Percentiles rank a stretch among this genome's conserved stretches.
phyloP scores from a whole-genome alignment of 2,888 invertebrate genomes.

The Andrena camellia region DNA sequence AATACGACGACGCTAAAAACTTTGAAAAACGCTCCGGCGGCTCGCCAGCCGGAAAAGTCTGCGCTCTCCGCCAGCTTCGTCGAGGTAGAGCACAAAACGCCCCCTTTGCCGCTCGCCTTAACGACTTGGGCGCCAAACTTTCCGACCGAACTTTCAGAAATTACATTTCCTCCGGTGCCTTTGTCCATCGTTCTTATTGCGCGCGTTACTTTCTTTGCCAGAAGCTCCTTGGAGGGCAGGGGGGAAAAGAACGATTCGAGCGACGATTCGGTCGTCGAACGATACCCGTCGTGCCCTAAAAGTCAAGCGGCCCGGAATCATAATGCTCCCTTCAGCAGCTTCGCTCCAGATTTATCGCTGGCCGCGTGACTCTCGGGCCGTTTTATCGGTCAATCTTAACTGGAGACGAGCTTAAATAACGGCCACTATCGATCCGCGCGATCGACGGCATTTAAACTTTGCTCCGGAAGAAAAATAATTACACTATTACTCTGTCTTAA shows the following conservation, averaged over 20 bases:
- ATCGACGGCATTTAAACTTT: constrained; percentile 8
- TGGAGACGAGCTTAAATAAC: not conserved
- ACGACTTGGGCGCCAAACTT: constrained; percentile 14
- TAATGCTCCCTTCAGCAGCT: not conserved
- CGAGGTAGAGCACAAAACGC: not conserved
- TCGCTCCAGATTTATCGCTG: not conserved
- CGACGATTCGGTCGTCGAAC: not conserved
- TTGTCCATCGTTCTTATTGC: not conserved
- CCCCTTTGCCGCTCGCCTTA: not conserved
- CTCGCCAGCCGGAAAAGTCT: constrained; percentile 17
- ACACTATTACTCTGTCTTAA: not conserved
- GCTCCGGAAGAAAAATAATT: not conserved
- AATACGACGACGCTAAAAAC: constrained; percentile 21
- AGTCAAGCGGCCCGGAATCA: constrained; percentile 11
- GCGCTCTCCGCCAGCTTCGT: not conserved
- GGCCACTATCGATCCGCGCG: not conserved
- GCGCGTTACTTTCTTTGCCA: not conserved
- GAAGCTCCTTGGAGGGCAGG: not conserved
- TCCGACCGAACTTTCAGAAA: not conserved
- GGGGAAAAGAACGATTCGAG: not conserved
- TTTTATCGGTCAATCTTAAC: not conserved
- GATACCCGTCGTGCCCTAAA: not conserved
- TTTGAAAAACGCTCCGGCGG: not conserved
- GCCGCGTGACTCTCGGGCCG: not conserved
- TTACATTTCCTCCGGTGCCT: not conserved